Percentiles rank a stretch among this genome's conserved stretches.
Evolutionary conservation across 2,113 vertebrate genomes (phyloP).

Genomic region (Grus americana): DNA sequence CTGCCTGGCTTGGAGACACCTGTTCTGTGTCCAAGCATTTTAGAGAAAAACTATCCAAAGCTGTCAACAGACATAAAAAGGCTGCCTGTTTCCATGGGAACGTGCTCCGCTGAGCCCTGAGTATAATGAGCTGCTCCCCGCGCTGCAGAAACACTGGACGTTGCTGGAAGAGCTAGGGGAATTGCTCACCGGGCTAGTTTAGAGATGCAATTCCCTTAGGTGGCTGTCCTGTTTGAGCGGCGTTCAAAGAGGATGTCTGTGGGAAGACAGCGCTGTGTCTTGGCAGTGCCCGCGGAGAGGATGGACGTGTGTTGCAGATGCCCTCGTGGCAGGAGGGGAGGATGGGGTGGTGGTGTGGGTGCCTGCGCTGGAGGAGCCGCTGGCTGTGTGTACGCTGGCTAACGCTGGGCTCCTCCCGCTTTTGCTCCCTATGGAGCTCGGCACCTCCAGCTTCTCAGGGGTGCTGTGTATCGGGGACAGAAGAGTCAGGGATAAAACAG

Average conservation of each 20-base stretch:
- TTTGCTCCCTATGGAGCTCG: neutral
- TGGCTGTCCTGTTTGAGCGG: neutral
- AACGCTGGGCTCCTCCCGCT: fast-evolving
- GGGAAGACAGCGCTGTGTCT: neutral
- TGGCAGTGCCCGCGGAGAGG: neutral
- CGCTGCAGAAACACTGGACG: neutral
- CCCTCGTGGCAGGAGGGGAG: neutral
- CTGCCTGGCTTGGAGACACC: constrained; percentile 56
- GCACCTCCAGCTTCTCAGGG: neutral
- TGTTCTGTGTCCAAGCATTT: constrained; percentile 66
- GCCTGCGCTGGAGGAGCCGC: neutral
- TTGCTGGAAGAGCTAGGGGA: neutral
- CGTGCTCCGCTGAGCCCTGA: neutral
- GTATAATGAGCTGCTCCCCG: constrained; percentile 24
- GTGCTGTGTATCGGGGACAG: neutral
- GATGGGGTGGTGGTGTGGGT: neutral
- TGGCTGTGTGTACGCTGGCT: fast-evolving
- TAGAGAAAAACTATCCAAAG: constrained; percentile 37
- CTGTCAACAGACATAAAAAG: constrained; percentile 61
- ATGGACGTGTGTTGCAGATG: neutral
- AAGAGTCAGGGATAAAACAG: neutral
- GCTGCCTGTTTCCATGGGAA: constrained; percentile 69
- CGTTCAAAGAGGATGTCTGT: neutral
- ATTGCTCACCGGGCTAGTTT: neutral
- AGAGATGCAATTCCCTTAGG: neutral